Conservation (phyloP, 1,140 invertebrate genomes). For the Stegodyphus dumicola region DNA sequence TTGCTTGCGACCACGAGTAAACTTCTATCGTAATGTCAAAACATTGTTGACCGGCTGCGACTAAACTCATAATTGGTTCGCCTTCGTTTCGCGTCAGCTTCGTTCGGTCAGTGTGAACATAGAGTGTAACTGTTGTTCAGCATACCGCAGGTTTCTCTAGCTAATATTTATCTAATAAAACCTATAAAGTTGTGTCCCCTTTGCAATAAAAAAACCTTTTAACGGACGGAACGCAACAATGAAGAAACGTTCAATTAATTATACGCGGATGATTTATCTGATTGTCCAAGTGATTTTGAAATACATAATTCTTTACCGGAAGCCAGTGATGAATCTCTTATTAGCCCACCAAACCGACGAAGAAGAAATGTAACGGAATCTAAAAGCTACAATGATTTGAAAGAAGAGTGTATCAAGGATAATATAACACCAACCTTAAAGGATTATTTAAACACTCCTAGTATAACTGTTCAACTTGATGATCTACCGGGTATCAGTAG, state of each 20-base stretch:
- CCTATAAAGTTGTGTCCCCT: too few species aligned
- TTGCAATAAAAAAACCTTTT: not conserved
- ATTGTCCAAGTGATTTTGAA: constrained; percentile 10
- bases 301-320: not conserved
- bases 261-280: constrained; percentile 9
- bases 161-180: not conserved
- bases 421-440: not conserved
- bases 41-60: too few species aligned
- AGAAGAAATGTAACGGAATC: constrained; percentile 14
- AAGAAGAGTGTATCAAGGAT: constrained; percentile 8
- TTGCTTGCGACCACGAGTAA: too few species aligned
- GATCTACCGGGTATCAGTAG: constrained; percentile 2
- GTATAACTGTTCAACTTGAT: constrained; percentile 6
- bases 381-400: not conserved
- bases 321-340: not conserved
- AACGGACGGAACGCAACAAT: not conserved
- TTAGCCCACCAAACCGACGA: constrained; percentile 1
- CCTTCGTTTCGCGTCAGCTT: too few species aligned
- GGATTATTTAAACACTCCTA: constrained; percentile 21
- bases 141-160: too few species aligned
- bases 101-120: too few species aligned
- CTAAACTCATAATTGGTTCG: too few species aligned
- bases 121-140: too few species aligned
- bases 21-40: too few species aligned
- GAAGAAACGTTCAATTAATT: constrained; percentile 6